Conservation (phyloP, 1,140 invertebrate species). For the Hesperophylax magnus region DNA sequence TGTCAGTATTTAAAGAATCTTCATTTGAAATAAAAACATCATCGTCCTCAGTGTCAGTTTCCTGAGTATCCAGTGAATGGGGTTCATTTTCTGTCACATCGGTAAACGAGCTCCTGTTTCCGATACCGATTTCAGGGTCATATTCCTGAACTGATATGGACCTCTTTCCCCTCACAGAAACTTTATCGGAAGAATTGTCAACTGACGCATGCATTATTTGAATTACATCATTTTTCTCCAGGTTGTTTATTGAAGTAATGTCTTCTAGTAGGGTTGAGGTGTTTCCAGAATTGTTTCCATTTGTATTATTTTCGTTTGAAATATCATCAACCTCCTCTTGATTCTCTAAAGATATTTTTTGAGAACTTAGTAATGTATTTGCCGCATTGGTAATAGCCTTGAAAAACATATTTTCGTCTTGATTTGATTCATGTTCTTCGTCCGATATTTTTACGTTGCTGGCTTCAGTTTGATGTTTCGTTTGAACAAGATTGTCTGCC, state of each 20-base stretch:
- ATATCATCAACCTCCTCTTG: neutral
- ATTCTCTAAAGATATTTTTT: constrained; percentile 10
- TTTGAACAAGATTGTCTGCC: neutral
- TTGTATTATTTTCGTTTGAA: neutral
- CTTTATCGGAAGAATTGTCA: neutral
- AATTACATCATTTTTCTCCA: neutral
- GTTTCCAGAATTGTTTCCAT: neutral
- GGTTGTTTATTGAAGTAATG: neutral
- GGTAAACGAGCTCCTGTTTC: neutral
- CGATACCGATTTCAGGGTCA: neutral
- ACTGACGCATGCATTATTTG: neutral
- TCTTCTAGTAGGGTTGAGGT: neutral
- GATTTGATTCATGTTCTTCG: neutral
- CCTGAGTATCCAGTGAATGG: no score
- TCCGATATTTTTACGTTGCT: neutral
- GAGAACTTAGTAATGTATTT: neutral
- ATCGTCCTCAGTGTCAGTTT: neutral
- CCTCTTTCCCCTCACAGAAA: neutral
- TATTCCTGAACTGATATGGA: neutral
- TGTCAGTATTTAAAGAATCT: neutral
- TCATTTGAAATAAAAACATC: neutral
- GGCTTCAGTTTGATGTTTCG: neutral
- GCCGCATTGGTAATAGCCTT: neutral
- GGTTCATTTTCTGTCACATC: neutral
- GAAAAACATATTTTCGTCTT: neutral